These are phyloP conservation scores for Callaeas wilsoni DNA, from an alignment of 2,113 vertebrate genomes.

Conservation along the genomic window DNA sequence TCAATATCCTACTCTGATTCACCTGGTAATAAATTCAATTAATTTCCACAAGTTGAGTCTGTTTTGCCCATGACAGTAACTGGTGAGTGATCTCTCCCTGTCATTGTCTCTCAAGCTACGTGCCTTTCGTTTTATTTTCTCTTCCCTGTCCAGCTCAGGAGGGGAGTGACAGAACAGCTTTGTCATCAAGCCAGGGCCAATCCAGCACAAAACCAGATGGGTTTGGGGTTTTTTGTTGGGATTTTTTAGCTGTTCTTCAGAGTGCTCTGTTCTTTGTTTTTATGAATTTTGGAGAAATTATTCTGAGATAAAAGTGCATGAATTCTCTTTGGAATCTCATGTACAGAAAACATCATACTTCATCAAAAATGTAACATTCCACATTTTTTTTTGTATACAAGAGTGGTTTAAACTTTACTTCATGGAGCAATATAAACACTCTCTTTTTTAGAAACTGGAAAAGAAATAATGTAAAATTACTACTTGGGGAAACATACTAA, in stretches of 20 bases:
- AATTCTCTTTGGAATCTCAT: not conserved
- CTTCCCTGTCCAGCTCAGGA: not conserved
- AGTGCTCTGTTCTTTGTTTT: not conserved
- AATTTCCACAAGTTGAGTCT: not conserved
- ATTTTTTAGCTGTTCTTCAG: not conserved
- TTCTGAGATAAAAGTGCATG: not conserved
- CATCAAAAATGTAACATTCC: not conserved
- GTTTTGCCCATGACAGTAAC: not conserved
- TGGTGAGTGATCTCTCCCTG: not conserved
- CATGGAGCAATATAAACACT: not conserved
- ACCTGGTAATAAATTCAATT: not conserved
- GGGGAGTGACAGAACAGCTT: not conserved
- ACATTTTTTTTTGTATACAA: not conserved
- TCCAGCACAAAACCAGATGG: not conserved
- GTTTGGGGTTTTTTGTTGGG: not conserved
- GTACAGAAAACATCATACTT: not conserved
- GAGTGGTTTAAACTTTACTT: conserved; percentile 19
- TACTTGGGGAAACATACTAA: conserved; percentile 9
- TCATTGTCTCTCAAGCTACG: not conserved
- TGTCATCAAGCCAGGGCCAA: not conserved
- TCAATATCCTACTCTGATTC: not conserved
- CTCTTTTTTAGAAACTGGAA: not conserved
- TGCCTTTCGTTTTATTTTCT: not conserved
- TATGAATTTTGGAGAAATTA: not conserved
- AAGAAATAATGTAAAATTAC: conserved; percentile 17